Percentiles rank a stretch among this genome's conserved stretches.
Conservation (phyloP, 2,888 invertebrate species). For the Meandrusa payeni region DNA sequence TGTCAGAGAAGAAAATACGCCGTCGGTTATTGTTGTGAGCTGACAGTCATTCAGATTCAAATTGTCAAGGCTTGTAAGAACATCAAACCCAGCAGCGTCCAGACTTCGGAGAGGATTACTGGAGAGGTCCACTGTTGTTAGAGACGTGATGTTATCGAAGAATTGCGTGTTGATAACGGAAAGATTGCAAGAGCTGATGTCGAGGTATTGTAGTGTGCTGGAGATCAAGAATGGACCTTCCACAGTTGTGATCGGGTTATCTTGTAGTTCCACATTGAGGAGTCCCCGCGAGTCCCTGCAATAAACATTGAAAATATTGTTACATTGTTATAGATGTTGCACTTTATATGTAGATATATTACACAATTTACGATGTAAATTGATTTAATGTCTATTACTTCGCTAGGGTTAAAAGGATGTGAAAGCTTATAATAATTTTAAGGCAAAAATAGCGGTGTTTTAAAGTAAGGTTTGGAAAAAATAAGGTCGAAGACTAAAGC, state of each 20-base stretch:
- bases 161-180: constrained; percentile 81
- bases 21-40: constrained; percentile 78
- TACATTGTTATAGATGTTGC: too few relatives aligned
- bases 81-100: constrained; percentile 81
- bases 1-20: constrained; percentile 78
- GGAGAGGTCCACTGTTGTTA: constrained; percentile 86
- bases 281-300: constrained; percentile 85
- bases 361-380: too few relatives aligned
- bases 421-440: too few relatives aligned
- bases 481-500: too few relatives aligned
- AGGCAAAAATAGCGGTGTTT: too few relatives aligned
- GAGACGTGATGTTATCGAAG: constrained; percentile 83
- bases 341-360: too few relatives aligned
- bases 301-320: constrained; percentile 25
- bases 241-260: constrained; percentile 82
- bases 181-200: constrained; percentile 84
- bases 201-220: constrained; percentile 84
- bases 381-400: too few relatives aligned
- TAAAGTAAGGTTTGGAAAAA: too few relatives aligned
- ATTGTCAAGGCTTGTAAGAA: constrained; percentile 83
- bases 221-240: constrained; percentile 85
- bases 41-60: constrained; percentile 84
- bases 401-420: too few relatives aligned
- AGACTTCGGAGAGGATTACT: constrained; percentile 83
- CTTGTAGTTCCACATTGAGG: constrained; percentile 85